A percentile compares a stretch with the other conserved stretches of the same genome.
These are phyloP conservation scores for Pteronotus mesoamericanus DNA, from an alignment of 2,797 vertebrate genomes.

Conservation along the genomic window DNA sequence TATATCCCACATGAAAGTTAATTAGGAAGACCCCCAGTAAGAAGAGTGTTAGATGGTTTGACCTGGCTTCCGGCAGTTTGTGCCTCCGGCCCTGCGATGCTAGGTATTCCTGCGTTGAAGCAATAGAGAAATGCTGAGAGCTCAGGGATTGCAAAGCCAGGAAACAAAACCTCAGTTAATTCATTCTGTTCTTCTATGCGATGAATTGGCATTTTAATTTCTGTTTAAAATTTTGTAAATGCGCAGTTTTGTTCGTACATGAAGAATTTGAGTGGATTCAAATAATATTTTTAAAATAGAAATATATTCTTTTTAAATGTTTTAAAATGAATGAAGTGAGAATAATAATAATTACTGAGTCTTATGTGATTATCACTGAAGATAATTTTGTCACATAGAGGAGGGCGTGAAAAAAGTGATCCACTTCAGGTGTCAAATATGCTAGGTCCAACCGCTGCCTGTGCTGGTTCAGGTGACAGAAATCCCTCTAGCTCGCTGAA, in stretches of 20 bases:
- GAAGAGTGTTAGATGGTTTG: background rate
- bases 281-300: conserved; percentile 14
- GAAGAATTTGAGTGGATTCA: conserved; percentile 15
- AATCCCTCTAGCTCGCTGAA: background rate
- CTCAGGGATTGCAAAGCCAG: background rate
- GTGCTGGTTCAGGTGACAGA: background rate
- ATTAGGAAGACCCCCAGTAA: background rate
- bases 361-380: background rate
- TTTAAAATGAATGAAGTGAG: conserved; percentile 11
- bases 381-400: conserved; percentile 8
- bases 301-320: conserved; percentile 28
- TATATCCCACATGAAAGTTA: background rate
- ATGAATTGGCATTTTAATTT: background rate
- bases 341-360: conserved; percentile 12
- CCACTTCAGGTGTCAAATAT: background rate
- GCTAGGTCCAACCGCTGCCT: background rate
- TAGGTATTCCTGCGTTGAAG: background rate
- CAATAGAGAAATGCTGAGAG: background rate
- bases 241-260: background rate
- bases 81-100: too few species aligned
- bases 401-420: background rate
- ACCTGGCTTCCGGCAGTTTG: background rate
- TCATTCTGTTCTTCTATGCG: background rate
- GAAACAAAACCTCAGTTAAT: background rate
- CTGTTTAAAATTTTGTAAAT: conserved; percentile 7